Base-by-base conservation (phyloP, 1,140 invertebrate genomes). In the Himalopsyche phryganea region DNA sequence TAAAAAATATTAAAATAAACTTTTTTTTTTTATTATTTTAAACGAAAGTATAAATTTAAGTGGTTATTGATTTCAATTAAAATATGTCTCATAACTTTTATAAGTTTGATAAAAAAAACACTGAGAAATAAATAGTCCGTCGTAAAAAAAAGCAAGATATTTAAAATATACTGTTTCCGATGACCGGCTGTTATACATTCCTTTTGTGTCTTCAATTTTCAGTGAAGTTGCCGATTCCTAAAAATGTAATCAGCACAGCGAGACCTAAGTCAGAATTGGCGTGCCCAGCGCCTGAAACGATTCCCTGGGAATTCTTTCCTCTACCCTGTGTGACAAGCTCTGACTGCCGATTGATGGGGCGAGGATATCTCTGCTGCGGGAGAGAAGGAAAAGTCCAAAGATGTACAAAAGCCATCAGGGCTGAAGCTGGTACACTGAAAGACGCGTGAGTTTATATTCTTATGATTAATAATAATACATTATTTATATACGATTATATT, bases 261-360 rank as follows among this genome's bases (percentile, higher is more conserved):
- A 57, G 46, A 6, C 18, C 47, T 1, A 63, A 59, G 18, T 33
- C 51, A 1, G 41, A 52, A 28, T 13, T 63, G 35, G 41, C 18
- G 28, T 64, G 61, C 40, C 61, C 61, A 5, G 14, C 56, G 1
- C 47, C 52, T 2, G 45, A 44, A 7, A 50, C 23, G 20, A 60
- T 64, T 6, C 61, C 61, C 13, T 64, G 56, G 23, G 76, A 78
- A 49, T 65, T 77, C 35, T 78, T 78, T 49, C 76, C 76, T 5
- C 63, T 78, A 45, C 76, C 76, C 1, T 78, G 76, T 60, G 63
- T 48, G n/a, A 71, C 73, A 54, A 66, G 71, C 50, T 62, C 66
- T 2, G 75, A 78, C 51, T 78, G 76, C 65, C 61, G 65, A 20
- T 65, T 77, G 5, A 77, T 78, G 76, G 72, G 74, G 46, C 52